Evolutionary conservation across 2,888 invertebrate species (phyloP), one percentile per base, ranked within the genome.

Genomic region (Sepiola atlantica): DNA sequence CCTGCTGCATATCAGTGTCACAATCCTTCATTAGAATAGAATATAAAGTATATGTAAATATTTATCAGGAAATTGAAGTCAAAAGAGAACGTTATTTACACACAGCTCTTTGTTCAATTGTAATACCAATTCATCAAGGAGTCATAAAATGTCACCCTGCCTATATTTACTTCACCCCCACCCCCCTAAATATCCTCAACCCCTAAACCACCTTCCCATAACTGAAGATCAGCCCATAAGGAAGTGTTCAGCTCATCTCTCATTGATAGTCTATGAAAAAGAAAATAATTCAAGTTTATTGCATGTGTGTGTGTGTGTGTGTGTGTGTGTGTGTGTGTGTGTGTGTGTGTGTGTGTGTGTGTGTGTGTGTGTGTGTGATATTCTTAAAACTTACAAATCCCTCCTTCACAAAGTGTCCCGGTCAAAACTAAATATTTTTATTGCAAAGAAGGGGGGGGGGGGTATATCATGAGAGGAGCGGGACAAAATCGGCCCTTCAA

Each of bases 51-150:
- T 24, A n/a, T n/a, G 77, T 77, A 77, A n/a, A 77, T 77, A 77
- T 77, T 77, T 77, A 77, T 77, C 77, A 77, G 77, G n/a, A 77
- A 12, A n/a, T 16, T 77, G n/a, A n/a, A n/a, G 10, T 4, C 18
- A 16, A 8, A 32, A 32, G 28, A n/a, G 4, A 77, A 45, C 45
- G 45, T 45, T 61, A 77, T 32, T 16, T 16, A 77, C 77, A 77
- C 77, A 77, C 77, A 77, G 28, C n/a, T 77, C 77, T 77, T 77
- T 77, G 77, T 77, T 77, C 77, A 77, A 1, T 32, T 45, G 45
- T 77, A 77, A 77, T 32, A n/a, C n/a, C 77, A 77, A 77, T 77
- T 77, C n/a, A 77, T 77, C 77, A 77, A n/a, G n/a, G 77, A 77
- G 77, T 77, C 77, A 77, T 77, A n/a, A 77, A 77, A 77, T 77